phyloP scores from a whole-genome alignment of 2,797 vertebrate species.

The Amphiprion clarkii region DNA sequence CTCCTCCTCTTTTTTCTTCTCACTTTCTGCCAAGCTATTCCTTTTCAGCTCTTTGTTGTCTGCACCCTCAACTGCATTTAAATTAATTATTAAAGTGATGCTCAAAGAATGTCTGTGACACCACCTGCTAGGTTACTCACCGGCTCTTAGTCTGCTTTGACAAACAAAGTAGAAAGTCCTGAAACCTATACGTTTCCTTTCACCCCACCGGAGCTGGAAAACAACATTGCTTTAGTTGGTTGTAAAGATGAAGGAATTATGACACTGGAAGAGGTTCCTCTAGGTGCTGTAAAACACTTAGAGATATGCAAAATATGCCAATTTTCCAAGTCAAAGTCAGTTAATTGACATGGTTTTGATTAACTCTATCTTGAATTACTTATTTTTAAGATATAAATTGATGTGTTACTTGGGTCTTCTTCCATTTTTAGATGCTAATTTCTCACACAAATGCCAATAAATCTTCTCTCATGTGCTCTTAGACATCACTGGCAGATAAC shows the following conservation, averaged over 20 bases:
- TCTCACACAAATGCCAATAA: no score
- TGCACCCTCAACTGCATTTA: constrained; percentile 77
- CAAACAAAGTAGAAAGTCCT: constrained; percentile 56
- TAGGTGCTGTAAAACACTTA: constrained; percentile 50
- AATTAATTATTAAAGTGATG: constrained; percentile 86
- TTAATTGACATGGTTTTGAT: constrained; percentile 15
- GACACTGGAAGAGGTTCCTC: constrained; percentile 41
- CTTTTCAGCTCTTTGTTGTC: constrained; percentile 83
- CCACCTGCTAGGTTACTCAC: constrained; percentile 76
- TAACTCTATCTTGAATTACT: constrained; percentile 14
- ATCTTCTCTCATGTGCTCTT: not conserved
- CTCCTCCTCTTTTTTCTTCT: constrained; percentile 75
- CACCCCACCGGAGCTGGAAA: constrained; percentile 43
- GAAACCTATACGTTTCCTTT: constrained; percentile 50
- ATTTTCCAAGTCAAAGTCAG: constrained; percentile 27
- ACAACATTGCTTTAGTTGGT: constrained; percentile 52
- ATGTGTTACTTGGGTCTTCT: not conserved
- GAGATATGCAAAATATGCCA: constrained; percentile 54
- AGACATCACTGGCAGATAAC: constrained; percentile 13
- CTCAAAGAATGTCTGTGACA: constrained; percentile 75
- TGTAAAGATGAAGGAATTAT: constrained; percentile 65
- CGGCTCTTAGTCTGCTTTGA: constrained; percentile 30
- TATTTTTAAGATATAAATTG: constrained; percentile 2
- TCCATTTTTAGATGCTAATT: not conserved
- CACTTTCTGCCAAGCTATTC: constrained; percentile 79